Base-by-base conservation (phyloP, 1,140 invertebrate species). In the Gryon sp. region DNA sequence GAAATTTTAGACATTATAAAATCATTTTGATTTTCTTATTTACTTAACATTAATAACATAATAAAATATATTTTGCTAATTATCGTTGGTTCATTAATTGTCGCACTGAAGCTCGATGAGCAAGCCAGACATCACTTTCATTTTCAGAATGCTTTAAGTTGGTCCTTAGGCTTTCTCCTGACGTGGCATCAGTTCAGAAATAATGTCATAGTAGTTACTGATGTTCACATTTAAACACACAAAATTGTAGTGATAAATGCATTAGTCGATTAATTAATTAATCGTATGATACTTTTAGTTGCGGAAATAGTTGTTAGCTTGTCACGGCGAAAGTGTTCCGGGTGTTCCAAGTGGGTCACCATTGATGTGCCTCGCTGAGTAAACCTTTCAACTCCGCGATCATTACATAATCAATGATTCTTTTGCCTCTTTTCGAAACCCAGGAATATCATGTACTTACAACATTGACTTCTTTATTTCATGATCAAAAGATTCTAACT, bases 281-380 rank as follows among this genome's bases (percentile, higher is more conserved):
- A 62, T 38, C 48, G n/a, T 26, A 41, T 48, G 19, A 38, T 32
- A 38, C 38, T 62, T 38, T 12, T 48, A 20, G 2, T n/a, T n/a
- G n/a, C 57, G 50, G 65, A 70, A 62, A 59, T 19, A 32, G 40
- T 43, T 14, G 12, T n/a, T 8, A 12, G 41, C 2, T 46, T 22
- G 12, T 22, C 7, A 12, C 36, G 32, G 76, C 36, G 76, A 78
- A 80, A 80, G 75, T 75, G 36, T 77, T 81, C 74, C 74, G 55
- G 57, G 20, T 74, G 16, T 19, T 30, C 28, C 15, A 79, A 76
- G 60, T 76, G 40, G 79, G 76, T 77, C 69, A 62, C 12, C 59
- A 11, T 45, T 55, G 53, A 66, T 59, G 50, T 60, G 43, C 59
- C 46, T 46, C 20, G 46, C 9, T 16, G 46, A 55, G 36, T 62